phyloP scores from a whole-genome alignment of 2,888 invertebrate species.

The Tenodera sinensis region DNA sequence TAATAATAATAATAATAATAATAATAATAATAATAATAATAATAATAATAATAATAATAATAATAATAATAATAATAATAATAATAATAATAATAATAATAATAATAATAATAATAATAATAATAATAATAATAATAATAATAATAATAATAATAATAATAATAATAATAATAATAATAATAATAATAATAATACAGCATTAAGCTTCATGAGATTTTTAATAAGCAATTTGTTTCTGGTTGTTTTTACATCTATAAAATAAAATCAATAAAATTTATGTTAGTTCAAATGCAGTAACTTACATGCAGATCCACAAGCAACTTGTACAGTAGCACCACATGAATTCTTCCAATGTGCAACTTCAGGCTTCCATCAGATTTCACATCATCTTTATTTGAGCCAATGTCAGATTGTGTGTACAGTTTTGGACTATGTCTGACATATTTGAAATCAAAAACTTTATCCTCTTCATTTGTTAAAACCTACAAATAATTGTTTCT shows the following conservation, averaged over 20 bases:
- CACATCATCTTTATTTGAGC: slow-evolving; percentile 48
- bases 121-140: too few relatives aligned
- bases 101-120: too few relatives aligned
- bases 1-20: too few relatives aligned
- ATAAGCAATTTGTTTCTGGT: not conserved
- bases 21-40: too few relatives aligned
- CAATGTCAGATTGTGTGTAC: slow-evolving; percentile 50
- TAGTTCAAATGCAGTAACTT: slow-evolving; percentile 21
- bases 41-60: too few relatives aligned
- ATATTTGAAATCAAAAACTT: slow-evolving; percentile 74
- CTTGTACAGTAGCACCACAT: slow-evolving; percentile 65
- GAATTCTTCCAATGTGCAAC: slow-evolving; percentile 66
- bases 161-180: too few relatives aligned
- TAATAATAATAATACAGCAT: too few relatives aligned
- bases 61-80: too few relatives aligned
- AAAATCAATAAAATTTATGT: not conserved
- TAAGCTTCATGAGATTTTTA: too few relatives aligned
- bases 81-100: too few relatives aligned
- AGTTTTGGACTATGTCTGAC: slow-evolving; percentile 62
- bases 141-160: too few relatives aligned
- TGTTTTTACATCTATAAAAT: not conserved
- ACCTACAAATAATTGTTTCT: slow-evolving; percentile 49
- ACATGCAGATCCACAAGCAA: slow-evolving; percentile 64
- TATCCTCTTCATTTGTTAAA: slow-evolving; percentile 74
- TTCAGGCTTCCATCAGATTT: slow-evolving; percentile 68